Percentiles rank a stretch among this genome's conserved stretches.
These are phyloP conservation scores for Cuniculus paca DNA, from an alignment of 2,797 vertebrate genomes.

Conservation along the genomic window DNA sequence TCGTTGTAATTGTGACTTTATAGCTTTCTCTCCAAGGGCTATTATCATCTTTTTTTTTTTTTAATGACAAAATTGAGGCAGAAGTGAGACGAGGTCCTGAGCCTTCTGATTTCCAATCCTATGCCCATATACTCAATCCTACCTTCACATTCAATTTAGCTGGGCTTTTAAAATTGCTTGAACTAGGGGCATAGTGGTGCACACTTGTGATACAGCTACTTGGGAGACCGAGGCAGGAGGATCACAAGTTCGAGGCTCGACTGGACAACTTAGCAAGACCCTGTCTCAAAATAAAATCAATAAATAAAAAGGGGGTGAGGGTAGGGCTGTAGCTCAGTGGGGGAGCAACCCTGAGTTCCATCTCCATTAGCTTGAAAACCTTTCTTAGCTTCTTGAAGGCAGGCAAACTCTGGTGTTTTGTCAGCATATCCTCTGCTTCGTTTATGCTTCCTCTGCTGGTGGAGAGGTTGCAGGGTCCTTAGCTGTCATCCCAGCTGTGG, in stretches of 20 bases:
- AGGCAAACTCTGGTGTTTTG: neutral
- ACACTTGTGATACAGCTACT: neutral
- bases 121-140: neutral
- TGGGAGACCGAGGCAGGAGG: neutral
- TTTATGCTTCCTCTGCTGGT: neutral
- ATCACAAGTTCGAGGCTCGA: neutral
- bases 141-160: neutral
- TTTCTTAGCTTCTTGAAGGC: neutral
- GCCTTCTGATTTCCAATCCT: neutral
- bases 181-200: neutral
- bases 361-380: neutral
- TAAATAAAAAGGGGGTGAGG: neutral
- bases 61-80: neutral
- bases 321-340: neutral
- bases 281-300: neutral
- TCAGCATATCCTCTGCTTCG: neutral
- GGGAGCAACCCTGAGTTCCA: neutral
- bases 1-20: neutral
- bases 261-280: neutral
- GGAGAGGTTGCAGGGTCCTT: neutral
- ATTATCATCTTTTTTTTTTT: slow-evolving; percentile 5
- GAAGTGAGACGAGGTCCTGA: neutral
- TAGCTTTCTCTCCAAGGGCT: neutral
- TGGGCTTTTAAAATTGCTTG: neutral
- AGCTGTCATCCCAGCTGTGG: accelerated